Conservation (phyloP, 2,888 invertebrate genomes). For the Hydroisotoma schaefferi region DNA sequence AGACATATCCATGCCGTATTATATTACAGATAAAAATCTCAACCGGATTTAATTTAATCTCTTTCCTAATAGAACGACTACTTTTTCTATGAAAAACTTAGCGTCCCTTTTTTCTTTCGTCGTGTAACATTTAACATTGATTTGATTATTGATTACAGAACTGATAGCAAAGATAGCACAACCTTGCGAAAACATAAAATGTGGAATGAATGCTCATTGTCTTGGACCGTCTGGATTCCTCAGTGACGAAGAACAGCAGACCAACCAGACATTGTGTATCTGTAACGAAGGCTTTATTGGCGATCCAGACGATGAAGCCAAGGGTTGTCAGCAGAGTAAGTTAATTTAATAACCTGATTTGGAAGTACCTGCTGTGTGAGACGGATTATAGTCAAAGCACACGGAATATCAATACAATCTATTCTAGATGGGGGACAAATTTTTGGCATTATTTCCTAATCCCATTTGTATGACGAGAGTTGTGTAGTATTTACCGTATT, state of each 20-base stretch:
- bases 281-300: constrained; percentile 49
- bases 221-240: constrained; percentile 43
- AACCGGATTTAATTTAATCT: too few relatives aligned
- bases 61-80: too few relatives aligned
- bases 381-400: background rate
- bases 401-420: too few relatives aligned
- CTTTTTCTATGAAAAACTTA: too few relatives aligned
- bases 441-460: too few relatives aligned
- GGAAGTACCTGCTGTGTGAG: constrained; percentile 1
- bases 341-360: background rate
- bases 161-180: constrained; percentile 40
- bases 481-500: too few relatives aligned
- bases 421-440: too few relatives aligned
- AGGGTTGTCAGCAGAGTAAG: constrained; percentile 46
- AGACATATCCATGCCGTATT: too few relatives aligned
- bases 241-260: constrained; percentile 43
- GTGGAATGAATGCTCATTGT: constrained; percentile 50
- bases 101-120: too few relatives aligned
- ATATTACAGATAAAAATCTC: too few relatives aligned
- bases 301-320: constrained; percentile 47
- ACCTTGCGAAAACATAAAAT: constrained; percentile 49
- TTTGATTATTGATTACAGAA: constrained; percentile 31
- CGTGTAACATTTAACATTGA: too few relatives aligned
- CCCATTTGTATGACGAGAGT: too few relatives aligned
- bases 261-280: constrained; percentile 48